These are phyloP conservation scores for Bedellia somnulentella DNA, from an alignment of 2,888 invertebrate genomes.

Conservation along the genomic window DNA sequence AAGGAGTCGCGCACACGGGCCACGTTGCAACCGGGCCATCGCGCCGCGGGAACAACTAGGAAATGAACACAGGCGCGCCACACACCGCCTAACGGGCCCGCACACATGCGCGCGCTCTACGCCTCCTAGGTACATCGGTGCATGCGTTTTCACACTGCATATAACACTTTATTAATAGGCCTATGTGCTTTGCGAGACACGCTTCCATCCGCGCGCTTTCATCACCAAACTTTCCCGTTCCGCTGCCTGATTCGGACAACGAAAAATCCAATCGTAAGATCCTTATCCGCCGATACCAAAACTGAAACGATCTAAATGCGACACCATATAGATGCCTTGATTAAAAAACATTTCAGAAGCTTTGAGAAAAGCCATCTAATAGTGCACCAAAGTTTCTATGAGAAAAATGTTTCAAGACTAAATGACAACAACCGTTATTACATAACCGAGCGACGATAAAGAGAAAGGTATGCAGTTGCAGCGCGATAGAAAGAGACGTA, in stretches of 20 bases:
- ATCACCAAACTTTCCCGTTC: too few relatives aligned
- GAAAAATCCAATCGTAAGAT: too few relatives aligned
- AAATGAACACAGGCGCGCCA: slow-evolving; percentile 38
- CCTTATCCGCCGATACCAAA: too few relatives aligned
- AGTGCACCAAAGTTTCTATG: slow-evolving; percentile 27
- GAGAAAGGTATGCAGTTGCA: slow-evolving; percentile 18
- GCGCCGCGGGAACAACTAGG: slow-evolving; percentile 54
- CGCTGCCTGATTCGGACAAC: too few relatives aligned
- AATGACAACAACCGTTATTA: slow-evolving; percentile 57
- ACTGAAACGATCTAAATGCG: too few relatives aligned
- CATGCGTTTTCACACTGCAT: slow-evolving; percentile 42
- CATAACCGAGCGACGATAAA: slow-evolving; percentile 41
- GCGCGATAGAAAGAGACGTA: slow-evolving; percentile 25
- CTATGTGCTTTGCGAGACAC: slow-evolving; percentile 17
- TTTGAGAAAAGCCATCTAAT: too few relatives aligned
- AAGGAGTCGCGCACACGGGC: slow-evolving; percentile 55
- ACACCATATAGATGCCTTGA: neutral
- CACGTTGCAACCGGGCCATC: slow-evolving; percentile 54
- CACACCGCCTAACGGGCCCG: slow-evolving; percentile 25
- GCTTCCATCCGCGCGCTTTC: slow-evolving; percentile 11
- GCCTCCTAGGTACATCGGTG: slow-evolving; percentile 19
- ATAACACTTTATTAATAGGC: slow-evolving; percentile 35
- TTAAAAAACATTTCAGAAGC: neutral
- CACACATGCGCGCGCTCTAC: slow-evolving; percentile 23
- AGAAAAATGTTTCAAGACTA: slow-evolving; percentile 53